Conservation (phyloP, 2,113 vertebrate genomes). For the Rissa tridactyla region DNA sequence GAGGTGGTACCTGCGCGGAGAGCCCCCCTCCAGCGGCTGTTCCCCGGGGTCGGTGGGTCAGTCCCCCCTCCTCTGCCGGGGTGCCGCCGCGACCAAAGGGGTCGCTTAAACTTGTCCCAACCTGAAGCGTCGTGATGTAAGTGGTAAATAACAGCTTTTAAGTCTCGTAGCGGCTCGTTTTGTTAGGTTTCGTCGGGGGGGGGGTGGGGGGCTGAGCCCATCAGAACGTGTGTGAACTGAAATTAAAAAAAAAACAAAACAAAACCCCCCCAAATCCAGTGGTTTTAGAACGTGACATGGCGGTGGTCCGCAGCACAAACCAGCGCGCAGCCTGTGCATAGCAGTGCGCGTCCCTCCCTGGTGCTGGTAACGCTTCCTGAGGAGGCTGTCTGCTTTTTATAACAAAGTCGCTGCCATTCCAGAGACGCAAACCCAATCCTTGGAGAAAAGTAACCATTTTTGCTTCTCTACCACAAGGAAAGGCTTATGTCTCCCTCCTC, state of each 20-base stretch:
- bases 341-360: fast-evolving
- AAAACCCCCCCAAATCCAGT: no score
- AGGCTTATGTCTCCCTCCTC: not conserved
- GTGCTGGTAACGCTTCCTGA: fast-evolving
- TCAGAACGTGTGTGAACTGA: fast-evolving
- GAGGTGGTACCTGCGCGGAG: not conserved
- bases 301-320: no score
- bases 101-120: fast-evolving
- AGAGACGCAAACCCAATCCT: not conserved
- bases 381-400: not conserved
- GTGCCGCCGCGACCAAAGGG: fast-evolving
- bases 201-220: not conserved
- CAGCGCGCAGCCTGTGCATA: fast-evolving
- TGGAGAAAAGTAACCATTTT: not conserved
- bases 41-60: not conserved
- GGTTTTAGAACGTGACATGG: fast-evolving
- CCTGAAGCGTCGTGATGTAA: no score
- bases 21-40: fast-evolving
- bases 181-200: not conserved
- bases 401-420: not conserved
- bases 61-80: fast-evolving
- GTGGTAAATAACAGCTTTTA: not conserved
- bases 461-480: not conserved
- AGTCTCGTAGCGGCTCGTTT: not conserved
- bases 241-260: not conserved